Evolutionary conservation across 2,113 vertebrate species (phyloP), one percentile per base, ranked within the genome.

Genomic region (Tragelaphus imberbis): DNA sequence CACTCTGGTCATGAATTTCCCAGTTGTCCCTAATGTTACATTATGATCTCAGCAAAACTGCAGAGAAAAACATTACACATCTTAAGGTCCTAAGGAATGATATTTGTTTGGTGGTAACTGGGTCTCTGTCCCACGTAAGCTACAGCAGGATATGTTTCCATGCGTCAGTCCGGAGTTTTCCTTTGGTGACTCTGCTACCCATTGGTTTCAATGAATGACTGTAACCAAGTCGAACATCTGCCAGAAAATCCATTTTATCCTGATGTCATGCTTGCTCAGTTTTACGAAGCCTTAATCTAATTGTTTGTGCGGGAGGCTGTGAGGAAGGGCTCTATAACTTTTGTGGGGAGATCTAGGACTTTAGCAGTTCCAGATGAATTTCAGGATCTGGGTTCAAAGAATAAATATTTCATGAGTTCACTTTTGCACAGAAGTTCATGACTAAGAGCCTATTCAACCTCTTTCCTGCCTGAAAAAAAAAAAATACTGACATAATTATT

Each of bases 371-470:
- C 91, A 59, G 93, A 58, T 91, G 36, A 58, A 75, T 58, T 75
- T 59, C 85, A 91, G 77, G 53, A 58, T 80, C n/a, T 55, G 92
- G 85, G 53, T 55, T 51, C 56, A 91, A 94, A 84, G 88, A 93
- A 91, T 91, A 47, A 84, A 36, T 89, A 80, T 93, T 93, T 93
- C 82, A 33, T 75, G 59, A 96, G 49, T 77, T 94, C 68, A 36
- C 71, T 95, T 94, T 61, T 86, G 71, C 84, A 89, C 61, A 75
- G 82, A 91, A 80, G 55, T n/a, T 85, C 79, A 81, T 80, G 77
- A 91, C 82, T 86, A 88, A 91, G 84, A 92, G 40, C 85, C 86
- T 58, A 96, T 86, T 98, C 56, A 56, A 87, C 91, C 68, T 93
- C 86, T 93, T 61, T 86, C 77, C 75, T 95, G 89, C 17, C n/a